phyloP scores from a whole-genome alignment of 2,797 vertebrate species.

The Ceyx erithaca region DNA sequence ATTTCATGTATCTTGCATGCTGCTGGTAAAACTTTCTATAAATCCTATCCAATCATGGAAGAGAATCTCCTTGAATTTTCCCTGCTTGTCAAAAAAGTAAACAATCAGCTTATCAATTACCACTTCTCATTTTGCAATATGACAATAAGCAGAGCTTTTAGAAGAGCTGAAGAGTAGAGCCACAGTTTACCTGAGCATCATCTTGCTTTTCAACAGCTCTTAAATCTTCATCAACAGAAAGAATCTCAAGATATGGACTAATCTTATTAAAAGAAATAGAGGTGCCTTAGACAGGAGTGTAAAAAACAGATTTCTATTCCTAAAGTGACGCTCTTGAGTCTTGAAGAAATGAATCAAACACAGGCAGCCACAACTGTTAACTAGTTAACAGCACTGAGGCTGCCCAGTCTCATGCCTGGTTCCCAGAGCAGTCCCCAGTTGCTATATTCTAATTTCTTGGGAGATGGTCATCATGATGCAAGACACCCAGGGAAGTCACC shows the following conservation, averaged over 20 bases:
- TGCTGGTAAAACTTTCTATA: not conserved
- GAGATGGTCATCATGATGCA: accelerated
- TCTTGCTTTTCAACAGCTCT: not conserved
- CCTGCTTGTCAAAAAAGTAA: not conserved
- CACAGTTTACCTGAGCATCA: not conserved
- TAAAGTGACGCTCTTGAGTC: not conserved
- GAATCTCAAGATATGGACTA: not conserved
- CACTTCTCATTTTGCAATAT: not conserved
- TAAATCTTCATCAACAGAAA: not conserved
- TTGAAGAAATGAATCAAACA: not conserved
- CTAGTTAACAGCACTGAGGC: not conserved
- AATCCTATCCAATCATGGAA: not conserved
- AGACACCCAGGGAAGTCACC: not conserved
- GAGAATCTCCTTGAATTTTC: not conserved
- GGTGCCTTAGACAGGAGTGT: accelerated
- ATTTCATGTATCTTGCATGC: not conserved
- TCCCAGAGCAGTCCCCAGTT: not conserved
- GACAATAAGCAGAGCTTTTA: not conserved
- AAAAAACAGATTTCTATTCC: not conserved
- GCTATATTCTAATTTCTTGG: not conserved
- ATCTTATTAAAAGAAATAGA: not conserved
- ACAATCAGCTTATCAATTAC: not conserved
- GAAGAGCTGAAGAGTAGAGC: not conserved
- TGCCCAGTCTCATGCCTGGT: not conserved
- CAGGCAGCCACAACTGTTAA: not conserved